Base-by-base conservation (phyloP, 2,888 invertebrate genomes). In the Tachina lurida region DNA sequence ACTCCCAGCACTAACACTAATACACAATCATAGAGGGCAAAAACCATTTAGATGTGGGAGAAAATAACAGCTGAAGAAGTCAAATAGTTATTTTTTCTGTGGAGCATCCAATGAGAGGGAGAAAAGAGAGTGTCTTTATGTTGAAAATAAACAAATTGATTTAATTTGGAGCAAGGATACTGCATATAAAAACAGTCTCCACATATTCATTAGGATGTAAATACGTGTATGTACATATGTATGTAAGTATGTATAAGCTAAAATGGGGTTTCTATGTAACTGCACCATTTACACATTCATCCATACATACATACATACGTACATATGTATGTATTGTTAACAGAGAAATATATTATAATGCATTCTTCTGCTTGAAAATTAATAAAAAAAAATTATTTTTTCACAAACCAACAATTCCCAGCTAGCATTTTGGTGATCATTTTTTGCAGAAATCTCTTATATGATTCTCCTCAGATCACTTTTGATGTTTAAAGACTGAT, bases 161-260 rank as follows among this genome's bases (percentile, higher is more conserved):
- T 79, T 70, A 79, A 86, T 86, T 86, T 83, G 17, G 86, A 86
- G 79, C 86, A 86, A 86, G 86, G 86, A 86, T 86, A 83, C 15
- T 65, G 60, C 52, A 70, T 19, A 74, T 49, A 73, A 56, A 56
- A 65, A 17, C 73, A 80, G 78, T 71, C 75, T 65, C 45, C 65
- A 19, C 63, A 70, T 19, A 68, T 39, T 67, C 39, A 67, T 39
- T 67, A 39, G 60, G 13, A 58, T 45, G 43, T 54, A n/a, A n/a
- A n/a, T 45, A 15, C 12, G 19, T 71, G 17, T n/a, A 47, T 39
- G 13, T 39, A 10, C 43, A 15, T 13, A 22, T 22, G 15, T 58
- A 15, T 58, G 15, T 43, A 45, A 56, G 19, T 68, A 62, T 47
- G 17, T 75, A 62, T 70, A 67, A 80, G 74, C 60, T 58, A 45